Percentiles rank a stretch among this genome's conserved stretches.
Evolutionary conservation across 2,797 vertebrate species (phyloP).

Genomic region (Phalloptychus januarius): DNA sequence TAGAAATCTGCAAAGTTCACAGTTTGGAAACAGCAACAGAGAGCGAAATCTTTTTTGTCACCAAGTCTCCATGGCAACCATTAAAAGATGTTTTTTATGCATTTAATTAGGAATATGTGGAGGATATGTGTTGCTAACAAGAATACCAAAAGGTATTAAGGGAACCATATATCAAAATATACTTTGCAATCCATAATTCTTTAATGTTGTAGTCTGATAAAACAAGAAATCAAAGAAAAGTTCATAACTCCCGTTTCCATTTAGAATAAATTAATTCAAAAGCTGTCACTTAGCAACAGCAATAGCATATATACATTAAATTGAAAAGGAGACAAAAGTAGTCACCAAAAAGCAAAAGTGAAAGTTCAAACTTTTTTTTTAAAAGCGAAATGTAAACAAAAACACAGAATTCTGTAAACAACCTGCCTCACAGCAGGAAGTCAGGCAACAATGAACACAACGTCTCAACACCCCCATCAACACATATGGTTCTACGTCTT

Average conservation of each 20-base stretch:
- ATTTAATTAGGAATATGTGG: too few species aligned
- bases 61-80: background rate
- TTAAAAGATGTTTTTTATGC: background rate
- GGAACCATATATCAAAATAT: background rate
- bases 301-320: background rate
- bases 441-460: background rate
- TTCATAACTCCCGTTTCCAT: background rate
- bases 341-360: background rate
- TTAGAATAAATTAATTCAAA: background rate
- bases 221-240: background rate
- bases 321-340: background rate
- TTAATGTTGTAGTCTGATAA: background rate
- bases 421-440: background rate
- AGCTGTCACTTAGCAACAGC: background rate
- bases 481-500: background rate
- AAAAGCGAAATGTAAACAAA: background rate
- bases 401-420: background rate
- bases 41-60: background rate
- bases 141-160: background rate
- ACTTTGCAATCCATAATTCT: background rate
- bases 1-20: background rate
- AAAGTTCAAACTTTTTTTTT: background rate
- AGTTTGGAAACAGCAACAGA: background rate
- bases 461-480: background rate
- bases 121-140: background rate